These are phyloP conservation scores for Cyrtodaria siliqua DNA, from an alignment of 2,888 invertebrate genomes.

Conservation along the genomic window DNA sequence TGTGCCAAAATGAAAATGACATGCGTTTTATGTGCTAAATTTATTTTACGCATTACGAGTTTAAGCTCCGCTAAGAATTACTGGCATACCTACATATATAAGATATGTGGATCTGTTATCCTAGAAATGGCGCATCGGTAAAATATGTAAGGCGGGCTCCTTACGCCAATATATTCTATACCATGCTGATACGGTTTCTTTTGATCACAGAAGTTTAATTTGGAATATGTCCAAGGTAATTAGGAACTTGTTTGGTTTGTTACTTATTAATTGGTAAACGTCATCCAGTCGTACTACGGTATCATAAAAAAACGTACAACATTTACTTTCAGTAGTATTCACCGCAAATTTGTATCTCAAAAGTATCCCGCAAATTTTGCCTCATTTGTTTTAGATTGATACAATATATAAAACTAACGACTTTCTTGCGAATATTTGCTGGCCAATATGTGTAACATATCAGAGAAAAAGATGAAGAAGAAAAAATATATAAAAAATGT, in stretches of 20 bases:
- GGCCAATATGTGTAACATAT: neutral
- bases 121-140: no score
- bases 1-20: no score
- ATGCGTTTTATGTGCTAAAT: no score
- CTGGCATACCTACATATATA: no score
- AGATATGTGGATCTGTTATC: no score
- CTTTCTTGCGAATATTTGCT: no score
- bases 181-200: conserved; percentile 9
- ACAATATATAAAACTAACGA: neutral
- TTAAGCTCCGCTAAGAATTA: no score
- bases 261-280: conserved; percentile 30
- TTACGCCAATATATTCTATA: neutral
- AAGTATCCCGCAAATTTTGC: neutral
- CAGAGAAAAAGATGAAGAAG: neutral
- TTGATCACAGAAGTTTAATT: conserved; percentile 24
- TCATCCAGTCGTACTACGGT: neutral
- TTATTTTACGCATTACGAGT: no score
- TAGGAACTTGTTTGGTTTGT: conserved; percentile 11
- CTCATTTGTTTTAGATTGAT: neutral
- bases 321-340: neutral
- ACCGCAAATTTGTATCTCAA: neutral
- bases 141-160: neutral
- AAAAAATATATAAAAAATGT: conserved; percentile 13
- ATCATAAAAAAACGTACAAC: no score
- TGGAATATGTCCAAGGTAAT: conserved; percentile 34